phyloP scores from a whole-genome alignment of 2,113 vertebrate genomes.

The Boleophthalmus pectinirostris region DNA sequence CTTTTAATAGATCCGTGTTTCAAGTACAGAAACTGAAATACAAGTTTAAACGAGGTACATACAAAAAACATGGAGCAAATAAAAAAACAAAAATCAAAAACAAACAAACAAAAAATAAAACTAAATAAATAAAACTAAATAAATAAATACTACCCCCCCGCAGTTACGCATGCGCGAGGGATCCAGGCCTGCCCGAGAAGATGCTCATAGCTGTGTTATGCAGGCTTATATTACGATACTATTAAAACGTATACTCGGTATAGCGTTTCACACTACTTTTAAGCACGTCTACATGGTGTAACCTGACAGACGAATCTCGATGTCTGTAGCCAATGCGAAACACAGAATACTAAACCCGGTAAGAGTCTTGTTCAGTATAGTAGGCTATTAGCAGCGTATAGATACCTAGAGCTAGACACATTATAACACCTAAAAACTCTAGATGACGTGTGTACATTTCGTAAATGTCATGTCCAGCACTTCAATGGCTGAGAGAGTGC shows the following conservation, averaged over 20 bases:
- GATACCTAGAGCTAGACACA: neutral
- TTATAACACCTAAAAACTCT: too few species aligned
- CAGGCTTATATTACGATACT: neutral
- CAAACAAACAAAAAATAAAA: too few species aligned
- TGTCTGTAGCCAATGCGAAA: conserved; percentile 80
- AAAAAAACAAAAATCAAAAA: too few species aligned
- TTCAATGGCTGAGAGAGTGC: neutral
- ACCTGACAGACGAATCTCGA: conserved; percentile 39
- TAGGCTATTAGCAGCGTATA: neutral
- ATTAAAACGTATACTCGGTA: neutral
- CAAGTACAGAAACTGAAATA: too few species aligned
- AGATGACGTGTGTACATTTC: neutral
- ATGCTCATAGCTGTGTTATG: conserved; percentile 36
- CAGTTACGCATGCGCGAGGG: conserved; percentile 38
- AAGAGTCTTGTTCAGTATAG: conserved; percentile 42
- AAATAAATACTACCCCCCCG: too few species aligned
- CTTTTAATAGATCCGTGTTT: too few species aligned
- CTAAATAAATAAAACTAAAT: too few species aligned
- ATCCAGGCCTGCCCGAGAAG: conserved; percentile 22
- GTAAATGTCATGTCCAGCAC: neutral
- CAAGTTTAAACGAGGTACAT: too few species aligned
- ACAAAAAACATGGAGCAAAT: too few species aligned
- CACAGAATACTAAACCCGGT: conserved; percentile 78
- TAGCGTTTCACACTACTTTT: conserved; percentile 10
- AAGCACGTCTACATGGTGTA: conserved; percentile 35